A percentile compares a stretch with the other conserved stretches of the same genome.
These are phyloP conservation scores for Amphipoea oculea DNA, from an alignment of 2,888 invertebrate species.

Conservation along the genomic window DNA sequence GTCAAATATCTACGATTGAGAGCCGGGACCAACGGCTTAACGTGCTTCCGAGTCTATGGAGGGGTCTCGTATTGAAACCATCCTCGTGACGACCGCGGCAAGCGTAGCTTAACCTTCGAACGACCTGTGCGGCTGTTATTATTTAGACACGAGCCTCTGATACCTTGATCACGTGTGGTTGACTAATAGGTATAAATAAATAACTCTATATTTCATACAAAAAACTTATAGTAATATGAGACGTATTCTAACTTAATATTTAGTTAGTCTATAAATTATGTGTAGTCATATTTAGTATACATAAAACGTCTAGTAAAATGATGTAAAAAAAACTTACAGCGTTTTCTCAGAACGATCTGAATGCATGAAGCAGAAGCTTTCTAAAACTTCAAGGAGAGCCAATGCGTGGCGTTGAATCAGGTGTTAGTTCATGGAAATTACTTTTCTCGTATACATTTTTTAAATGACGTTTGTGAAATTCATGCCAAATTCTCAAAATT, in stretches of 20 bases:
- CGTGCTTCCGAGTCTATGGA: neutral
- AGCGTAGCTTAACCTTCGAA: neutral
- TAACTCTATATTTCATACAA: neutral
- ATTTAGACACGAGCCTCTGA: neutral
- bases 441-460: neutral
- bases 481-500: neutral
- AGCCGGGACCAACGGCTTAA: neutral
- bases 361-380: constrained; percentile 46
- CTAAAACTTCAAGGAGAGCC: constrained; percentile 20
- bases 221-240: constrained; percentile 21
- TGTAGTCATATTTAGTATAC: constrained; percentile 27
- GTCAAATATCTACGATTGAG: neutral
- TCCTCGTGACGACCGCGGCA: neutral
- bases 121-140: no score
- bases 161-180: neutral
- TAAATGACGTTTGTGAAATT: neutral
- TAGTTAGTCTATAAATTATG: constrained; percentile 51
- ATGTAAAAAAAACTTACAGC: constrained; percentile 15
- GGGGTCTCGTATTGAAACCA: neutral
- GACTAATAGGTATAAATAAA: neutral
- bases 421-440: constrained; percentile 19
- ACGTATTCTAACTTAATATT: constrained; percentile 38
- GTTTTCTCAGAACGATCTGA: constrained; percentile 33
- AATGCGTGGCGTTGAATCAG: constrained; percentile 21
- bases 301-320: constrained; percentile 34